Percentiles rank a stretch among this genome's conserved stretches.
Conservation (phyloP, 2,888 invertebrate genomes). For the Ophonus ardosiacus region DNA sequence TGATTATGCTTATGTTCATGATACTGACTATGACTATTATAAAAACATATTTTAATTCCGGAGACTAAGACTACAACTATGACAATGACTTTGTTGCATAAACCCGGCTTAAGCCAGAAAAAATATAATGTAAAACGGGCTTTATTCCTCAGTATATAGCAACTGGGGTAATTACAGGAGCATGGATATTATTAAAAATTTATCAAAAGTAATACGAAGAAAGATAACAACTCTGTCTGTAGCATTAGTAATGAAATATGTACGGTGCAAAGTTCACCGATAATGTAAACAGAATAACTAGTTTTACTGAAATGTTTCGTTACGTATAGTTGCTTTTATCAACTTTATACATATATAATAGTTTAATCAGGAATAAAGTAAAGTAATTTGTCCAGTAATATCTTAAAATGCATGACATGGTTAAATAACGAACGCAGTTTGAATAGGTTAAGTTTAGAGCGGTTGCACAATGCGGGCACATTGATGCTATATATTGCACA, state of each 20-base stretch:
- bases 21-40: too few species aligned
- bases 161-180: too few species aligned
- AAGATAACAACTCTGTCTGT: background rate
- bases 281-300: constrained; percentile 7
- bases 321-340: constrained; percentile 15
- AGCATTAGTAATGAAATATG: background rate
- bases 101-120: too few species aligned
- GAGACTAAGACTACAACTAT: too few species aligned
- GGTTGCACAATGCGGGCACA: constrained; percentile 46
- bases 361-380: constrained; percentile 36
- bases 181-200: too few species aligned
- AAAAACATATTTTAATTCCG: too few species aligned
- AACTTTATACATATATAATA: constrained; percentile 15
- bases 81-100: too few species aligned
- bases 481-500: constrained; percentile 46
- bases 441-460: constrained; percentile 43
- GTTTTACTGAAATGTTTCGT: background rate
- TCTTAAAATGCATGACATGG: constrained; percentile 41
- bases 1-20: too few species aligned
- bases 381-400: constrained; percentile 40
- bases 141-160: too few species aligned
- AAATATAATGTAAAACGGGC: too few species aligned
- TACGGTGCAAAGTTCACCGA: background rate
- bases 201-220: too few species aligned
- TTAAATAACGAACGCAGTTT: constrained; percentile 47